Conservation (phyloP, 2,797 vertebrate species). For the Falco berigora region DNA sequence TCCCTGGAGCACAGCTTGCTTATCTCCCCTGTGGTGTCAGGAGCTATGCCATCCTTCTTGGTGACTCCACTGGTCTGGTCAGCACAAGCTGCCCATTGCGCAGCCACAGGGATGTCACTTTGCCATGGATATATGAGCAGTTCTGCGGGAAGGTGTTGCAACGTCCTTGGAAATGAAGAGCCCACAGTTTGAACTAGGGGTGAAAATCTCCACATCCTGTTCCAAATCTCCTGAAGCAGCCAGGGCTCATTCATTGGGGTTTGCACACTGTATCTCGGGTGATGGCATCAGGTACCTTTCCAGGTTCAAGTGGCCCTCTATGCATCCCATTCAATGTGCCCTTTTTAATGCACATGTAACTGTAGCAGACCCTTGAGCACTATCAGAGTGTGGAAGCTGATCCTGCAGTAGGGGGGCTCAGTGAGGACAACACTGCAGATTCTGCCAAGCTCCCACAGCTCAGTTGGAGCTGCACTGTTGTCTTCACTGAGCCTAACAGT, state of each 20-base stretch:
- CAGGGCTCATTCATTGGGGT: background rate
- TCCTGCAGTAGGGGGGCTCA: background rate
- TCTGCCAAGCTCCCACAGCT: background rate
- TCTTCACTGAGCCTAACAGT: background rate
- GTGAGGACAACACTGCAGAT: background rate
- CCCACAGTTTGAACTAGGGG: background rate
- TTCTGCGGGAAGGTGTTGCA: background rate
- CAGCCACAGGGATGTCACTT: background rate
- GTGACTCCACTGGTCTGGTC: background rate
- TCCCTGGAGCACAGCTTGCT: background rate
- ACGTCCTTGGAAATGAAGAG: background rate
- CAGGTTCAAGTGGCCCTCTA: background rate
- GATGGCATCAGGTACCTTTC: constrained; percentile 44
- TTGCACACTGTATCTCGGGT: constrained; percentile 46
- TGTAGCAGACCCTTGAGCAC: background rate
- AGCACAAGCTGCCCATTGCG: background rate
- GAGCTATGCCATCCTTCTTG: background rate
- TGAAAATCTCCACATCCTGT: constrained; percentile 36
- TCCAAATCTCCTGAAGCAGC: background rate
- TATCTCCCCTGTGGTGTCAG: background rate
- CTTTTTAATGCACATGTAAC: background rate
- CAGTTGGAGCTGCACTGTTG: accelerated
- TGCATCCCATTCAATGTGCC: background rate
- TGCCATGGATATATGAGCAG: background rate
- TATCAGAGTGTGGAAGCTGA: background rate